phyloP scores from a whole-genome alignment of 2,113 vertebrate species.

The Plecturocebus donacophilus region DNA sequence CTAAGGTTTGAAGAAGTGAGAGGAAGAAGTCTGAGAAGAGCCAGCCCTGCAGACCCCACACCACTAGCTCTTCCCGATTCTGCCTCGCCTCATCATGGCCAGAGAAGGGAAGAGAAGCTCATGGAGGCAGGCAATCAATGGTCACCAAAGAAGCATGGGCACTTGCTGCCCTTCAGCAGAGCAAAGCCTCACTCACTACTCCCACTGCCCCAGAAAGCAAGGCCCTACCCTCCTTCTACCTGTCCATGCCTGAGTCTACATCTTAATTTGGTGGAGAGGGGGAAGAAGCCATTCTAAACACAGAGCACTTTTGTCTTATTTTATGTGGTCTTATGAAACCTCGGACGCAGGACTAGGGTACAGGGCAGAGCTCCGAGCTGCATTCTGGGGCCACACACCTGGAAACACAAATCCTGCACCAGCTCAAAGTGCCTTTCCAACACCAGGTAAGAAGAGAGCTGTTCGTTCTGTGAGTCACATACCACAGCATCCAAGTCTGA shows the following conservation, averaged over 20 bases:
- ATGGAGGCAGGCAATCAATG: rapidly evolving
- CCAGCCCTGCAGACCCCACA: not conserved
- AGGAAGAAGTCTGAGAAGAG: not conserved
- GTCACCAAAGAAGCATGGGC: not conserved
- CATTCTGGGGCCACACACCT: too few species aligned
- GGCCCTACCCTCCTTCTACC: not conserved
- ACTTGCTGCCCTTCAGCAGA: not conserved
- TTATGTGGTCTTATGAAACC: not conserved
- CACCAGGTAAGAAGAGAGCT: rapidly evolving
- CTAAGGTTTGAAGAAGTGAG: not conserved
- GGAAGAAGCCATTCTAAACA: not conserved
- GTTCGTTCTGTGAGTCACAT: rapidly evolving
- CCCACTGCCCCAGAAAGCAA: not conserved
- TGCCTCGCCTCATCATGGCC: rapidly evolving
- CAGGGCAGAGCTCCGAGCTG: not conserved
- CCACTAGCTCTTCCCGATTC: rapidly evolving
- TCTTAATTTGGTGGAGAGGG: not conserved
- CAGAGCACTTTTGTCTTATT: not conserved
- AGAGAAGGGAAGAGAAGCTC: too few species aligned
- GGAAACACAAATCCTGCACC: not conserved
- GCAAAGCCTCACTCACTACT: not conserved
- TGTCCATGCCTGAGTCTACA: rapidly evolving
- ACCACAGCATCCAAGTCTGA: rapidly evolving
- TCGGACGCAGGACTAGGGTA: too few species aligned
- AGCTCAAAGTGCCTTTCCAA: not conserved